Percentiles rank a stretch among this genome's conserved stretches.
phyloP scores from a whole-genome alignment of 2,797 vertebrate genomes.

The Pachyuromys duprasi region DNA sequence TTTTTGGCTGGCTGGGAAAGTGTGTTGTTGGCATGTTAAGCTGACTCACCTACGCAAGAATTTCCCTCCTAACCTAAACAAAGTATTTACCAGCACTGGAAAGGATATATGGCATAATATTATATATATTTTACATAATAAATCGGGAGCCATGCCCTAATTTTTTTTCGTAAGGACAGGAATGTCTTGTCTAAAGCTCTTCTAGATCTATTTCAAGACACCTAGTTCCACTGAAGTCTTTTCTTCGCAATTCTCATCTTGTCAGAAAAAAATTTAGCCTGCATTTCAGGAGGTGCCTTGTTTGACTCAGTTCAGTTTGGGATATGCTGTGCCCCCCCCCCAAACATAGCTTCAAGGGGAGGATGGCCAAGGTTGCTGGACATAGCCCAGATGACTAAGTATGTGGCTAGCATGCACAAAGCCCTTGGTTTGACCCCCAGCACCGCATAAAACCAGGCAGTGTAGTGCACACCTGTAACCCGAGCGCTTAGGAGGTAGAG shows the following conservation, averaged over 20 bases:
- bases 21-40: background rate
- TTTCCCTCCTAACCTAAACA: background rate
- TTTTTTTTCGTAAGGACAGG: background rate
- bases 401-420: background rate
- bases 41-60: background rate
- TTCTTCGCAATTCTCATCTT: background rate
- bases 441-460: background rate
- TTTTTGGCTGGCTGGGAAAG: slow-evolving; percentile 60
- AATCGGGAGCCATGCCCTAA: background rate
- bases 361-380: background rate
- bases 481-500: background rate
- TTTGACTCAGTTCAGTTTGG: background rate
- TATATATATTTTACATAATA: background rate
- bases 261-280: background rate
- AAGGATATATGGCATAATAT: background rate
- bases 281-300: background rate
- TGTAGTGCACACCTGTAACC: background rate
- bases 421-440: background rate
- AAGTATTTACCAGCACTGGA: background rate
- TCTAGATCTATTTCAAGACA: background rate
- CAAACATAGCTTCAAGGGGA: background rate
- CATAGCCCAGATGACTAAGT: background rate
- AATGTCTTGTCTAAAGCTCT: background rate
- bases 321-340: accelerated
- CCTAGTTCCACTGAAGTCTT: background rate